Percentiles rank a stretch among this genome's conserved stretches.
Conservation (phyloP, 2,113 vertebrate genomes). For the Protomyctophum bolini region DNA sequence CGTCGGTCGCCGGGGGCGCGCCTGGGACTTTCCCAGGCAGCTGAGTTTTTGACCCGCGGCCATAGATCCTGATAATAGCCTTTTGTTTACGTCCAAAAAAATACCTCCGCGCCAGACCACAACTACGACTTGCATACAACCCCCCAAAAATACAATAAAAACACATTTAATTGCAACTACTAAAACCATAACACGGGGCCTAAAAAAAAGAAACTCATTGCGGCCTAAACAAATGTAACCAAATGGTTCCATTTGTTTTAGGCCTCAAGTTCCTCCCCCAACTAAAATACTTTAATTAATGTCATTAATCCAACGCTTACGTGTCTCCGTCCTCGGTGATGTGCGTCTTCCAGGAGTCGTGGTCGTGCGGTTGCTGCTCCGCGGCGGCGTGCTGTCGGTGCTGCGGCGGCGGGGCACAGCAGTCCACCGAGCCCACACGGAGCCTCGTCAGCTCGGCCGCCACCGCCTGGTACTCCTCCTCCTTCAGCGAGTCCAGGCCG, state of each 20-base stretch:
- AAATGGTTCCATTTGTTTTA: too few species aligned
- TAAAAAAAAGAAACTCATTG: too few species aligned
- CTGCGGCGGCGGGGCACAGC: conserved; percentile 47
- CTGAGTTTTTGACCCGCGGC: conserved; percentile 60
- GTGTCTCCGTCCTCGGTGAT: conserved; percentile 93
- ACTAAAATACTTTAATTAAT: too few species aligned
- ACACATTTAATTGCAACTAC: too few species aligned
- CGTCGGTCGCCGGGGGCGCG: conserved; percentile 80
- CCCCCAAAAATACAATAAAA: too few species aligned
- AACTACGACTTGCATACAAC: too few species aligned
- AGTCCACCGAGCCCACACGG: conserved; percentile 62
- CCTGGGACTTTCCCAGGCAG: conserved; percentile 94
- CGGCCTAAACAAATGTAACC: too few species aligned
- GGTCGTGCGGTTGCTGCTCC: conserved; percentile 24
- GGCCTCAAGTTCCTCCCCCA: too few species aligned
- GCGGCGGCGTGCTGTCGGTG: conserved; percentile 5
- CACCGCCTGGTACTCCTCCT: conserved; percentile 89
- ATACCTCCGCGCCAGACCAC: conserved; percentile 11
- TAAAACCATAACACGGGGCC: too few species aligned
- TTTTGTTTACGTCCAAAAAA: conserved; percentile 72
- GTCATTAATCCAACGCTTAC: conserved; percentile 78
- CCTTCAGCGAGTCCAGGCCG: conserved; percentile 92
- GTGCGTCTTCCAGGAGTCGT: conserved; percentile 82
- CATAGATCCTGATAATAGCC: conserved; percentile 72
- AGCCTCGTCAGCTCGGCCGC: conserved; percentile 82